Evolutionary conservation across 2,113 vertebrate genomes (phyloP), one percentile per base, ranked within the genome.

Genomic region (Ochotona princeps): DNA sequence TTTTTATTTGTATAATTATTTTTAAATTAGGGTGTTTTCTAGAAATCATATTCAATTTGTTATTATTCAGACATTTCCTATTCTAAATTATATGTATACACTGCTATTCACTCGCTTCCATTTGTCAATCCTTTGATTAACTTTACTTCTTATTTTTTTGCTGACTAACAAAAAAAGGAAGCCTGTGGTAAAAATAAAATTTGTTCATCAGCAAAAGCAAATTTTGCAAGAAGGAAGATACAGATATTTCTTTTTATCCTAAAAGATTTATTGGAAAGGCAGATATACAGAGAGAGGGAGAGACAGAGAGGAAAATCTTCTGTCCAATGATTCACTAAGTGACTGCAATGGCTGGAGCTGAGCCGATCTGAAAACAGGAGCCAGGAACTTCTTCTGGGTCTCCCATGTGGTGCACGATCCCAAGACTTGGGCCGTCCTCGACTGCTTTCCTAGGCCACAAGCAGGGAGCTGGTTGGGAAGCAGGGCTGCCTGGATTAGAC

Each of bases 41-140:
- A 94, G 60, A 95, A 96, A 92, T 90, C 67, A 87, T 74, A 87
- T 91, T 92, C 79, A 90, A 65, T 72, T 87, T 87, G 67, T 28
- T 75, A 90, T 85, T 96, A 93, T 74, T 87, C 47, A 89, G 44
- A 14, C 60, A 44, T 83, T 97, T 97, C 89, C 89, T 90, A 18
- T 92, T 94, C 76, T 87, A 69, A 94, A 84, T 93, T 94, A 93
- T 95, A 82, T 94, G 90, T 89, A 90, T 93, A 87, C 25, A 87
- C 94, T 96, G 66, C 83, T 96, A 95, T 80, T 95, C 54, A 88
- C 75, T 93, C 95, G 82, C 76, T 90, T 93, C 88, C 95, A 92
- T 94, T 87, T 97, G 95, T 83, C 87, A 97, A 95, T 95, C 94
- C 96, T 97, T 94, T 94, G 61, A 93, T 92, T 94, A 94, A 76